Base-by-base conservation (phyloP, 2,113 vertebrate species). In the Isichthys henryi region DNA sequence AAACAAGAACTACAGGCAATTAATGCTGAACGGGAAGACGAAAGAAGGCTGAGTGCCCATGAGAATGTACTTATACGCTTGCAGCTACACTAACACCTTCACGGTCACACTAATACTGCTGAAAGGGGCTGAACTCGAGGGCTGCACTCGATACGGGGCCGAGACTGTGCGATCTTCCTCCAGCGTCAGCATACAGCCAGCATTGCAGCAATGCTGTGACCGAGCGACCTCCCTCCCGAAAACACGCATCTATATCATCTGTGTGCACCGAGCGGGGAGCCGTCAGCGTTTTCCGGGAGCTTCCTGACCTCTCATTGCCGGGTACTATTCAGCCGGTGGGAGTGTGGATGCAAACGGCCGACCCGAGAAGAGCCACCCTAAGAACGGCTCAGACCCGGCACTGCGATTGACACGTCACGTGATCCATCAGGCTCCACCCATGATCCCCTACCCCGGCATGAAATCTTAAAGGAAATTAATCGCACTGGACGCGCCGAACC, bases 391-490 rank as follows among this genome's bases (percentile, higher is more conserved):
- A 5, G 5, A 43, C 77, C 5, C 17, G 39, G 21, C 8, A 23
- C 31, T 1, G 19, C 6, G 1, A 6, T 43, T 0, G 46, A 10
- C 27, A 27, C 13, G 35, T 19, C 23, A 35, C 74, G 85, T 48
- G 74, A 53, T 27, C 48, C 58, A 46, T 19, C 58, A 1, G 48
- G 66, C 9, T 93, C 94, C 93, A 92, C 94, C 92, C 90, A 87
- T 50, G 91, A 93, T 92, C 91, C 92, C 91, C 92, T 92, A 93
- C 90, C 91, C 91, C 91, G 90, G 91, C 62, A 90, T 92, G 91
- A 94, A 95, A 94, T 93, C 94, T 92, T 94, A 94, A 94, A 94
- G 93, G 93, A 94, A 92, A 92, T 91, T 70, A 91, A 94, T 93
- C 92, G 92, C 80, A 91, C 94, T 95, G 93, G 94, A 93, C 91